Conservation (phyloP, 2,888 invertebrate species). For the Pilophorus perplexus region DNA sequence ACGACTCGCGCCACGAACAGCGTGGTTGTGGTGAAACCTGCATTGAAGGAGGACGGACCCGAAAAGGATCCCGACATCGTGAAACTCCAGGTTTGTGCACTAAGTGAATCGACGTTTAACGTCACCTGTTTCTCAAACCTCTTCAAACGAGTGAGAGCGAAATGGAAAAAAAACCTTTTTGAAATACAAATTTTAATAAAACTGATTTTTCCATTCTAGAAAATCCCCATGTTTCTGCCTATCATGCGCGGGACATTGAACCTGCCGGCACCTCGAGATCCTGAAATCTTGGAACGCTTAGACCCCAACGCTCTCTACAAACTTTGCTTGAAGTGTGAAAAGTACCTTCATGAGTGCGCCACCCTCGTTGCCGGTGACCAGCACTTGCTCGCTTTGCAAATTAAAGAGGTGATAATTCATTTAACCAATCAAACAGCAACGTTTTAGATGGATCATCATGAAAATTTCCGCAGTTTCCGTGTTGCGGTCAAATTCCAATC, state of each 20-base stretch:
- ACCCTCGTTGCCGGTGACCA: slow-evolving; percentile 80
- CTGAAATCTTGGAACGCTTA: slow-evolving; percentile 78
- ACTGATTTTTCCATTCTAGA: slow-evolving; percentile 57
- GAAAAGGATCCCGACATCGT: slow-evolving; percentile 75
- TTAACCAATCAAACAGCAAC: background rate
- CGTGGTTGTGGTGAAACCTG: slow-evolving; percentile 76
- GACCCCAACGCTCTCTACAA: slow-evolving; percentile 69
- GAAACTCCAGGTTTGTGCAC: slow-evolving; percentile 59
- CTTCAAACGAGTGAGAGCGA: too few relatives aligned
- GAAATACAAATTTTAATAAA: too few relatives aligned
- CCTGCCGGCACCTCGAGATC: slow-evolving; percentile 75
- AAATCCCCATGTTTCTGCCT: slow-evolving; percentile 87
- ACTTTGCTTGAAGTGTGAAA: slow-evolving; percentile 77
- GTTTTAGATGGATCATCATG: background rate
- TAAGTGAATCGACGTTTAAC: background rate
- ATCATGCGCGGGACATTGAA: slow-evolving; percentile 87
- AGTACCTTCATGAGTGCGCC: slow-evolving; percentile 78
- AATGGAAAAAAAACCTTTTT: too few relatives aligned
- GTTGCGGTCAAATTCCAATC: background rate
- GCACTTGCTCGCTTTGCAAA: slow-evolving; percentile 66
- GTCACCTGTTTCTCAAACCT: too few relatives aligned
- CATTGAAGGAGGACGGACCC: slow-evolving; percentile 59
- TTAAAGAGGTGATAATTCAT: slow-evolving; percentile 85
- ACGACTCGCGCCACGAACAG: slow-evolving; percentile 58
- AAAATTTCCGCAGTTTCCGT: background rate